Evolutionary conservation across 1,140 invertebrate species (phyloP).

Genomic region (Drosophila sechellia): DNA sequence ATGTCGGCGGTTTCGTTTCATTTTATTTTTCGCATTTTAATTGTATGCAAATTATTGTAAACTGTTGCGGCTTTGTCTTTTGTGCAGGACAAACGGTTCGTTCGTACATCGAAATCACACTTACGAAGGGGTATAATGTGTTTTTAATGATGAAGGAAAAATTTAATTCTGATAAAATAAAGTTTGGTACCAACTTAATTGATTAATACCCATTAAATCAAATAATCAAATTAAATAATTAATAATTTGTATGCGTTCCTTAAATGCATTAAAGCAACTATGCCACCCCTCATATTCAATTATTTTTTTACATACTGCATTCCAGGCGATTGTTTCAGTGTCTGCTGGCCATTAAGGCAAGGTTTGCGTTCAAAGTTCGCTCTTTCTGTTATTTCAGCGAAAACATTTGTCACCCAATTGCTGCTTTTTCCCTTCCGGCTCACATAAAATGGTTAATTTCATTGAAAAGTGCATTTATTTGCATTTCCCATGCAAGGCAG

Average conservation of each 20-base stretch:
- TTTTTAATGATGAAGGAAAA: not conserved
- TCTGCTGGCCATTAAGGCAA: conserved; percentile 35
- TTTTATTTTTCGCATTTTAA: conserved; percentile 48
- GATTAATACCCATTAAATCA: no score
- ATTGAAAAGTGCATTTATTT: conserved; percentile 51
- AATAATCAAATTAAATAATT: no score
- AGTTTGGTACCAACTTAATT: no score
- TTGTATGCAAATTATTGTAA: conserved; percentile 75
- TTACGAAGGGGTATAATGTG: not conserved
- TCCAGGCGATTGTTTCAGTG: conserved; percentile 6
- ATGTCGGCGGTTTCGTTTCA: conserved; percentile 27
- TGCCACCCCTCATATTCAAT: not conserved
- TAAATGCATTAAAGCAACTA: not conserved
- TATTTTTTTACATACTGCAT: conserved; percentile 1
- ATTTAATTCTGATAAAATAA: not conserved
- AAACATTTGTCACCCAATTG: conserved; percentile 54
- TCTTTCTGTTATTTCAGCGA: conserved; percentile 23
- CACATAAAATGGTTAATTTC: conserved; percentile 51
- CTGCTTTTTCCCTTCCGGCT: not conserved
- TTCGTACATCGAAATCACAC: conserved; percentile 1
- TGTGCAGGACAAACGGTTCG: conserved; percentile 14
- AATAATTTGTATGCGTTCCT: no score
- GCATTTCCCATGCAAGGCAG: conserved; percentile 27
- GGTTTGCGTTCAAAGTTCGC: conserved; percentile 9
- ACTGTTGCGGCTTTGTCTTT: conserved; percentile 65